Evolutionary conservation across 2,113 vertebrate species (phyloP).

Genomic region (Noctilio leporinus): DNA sequence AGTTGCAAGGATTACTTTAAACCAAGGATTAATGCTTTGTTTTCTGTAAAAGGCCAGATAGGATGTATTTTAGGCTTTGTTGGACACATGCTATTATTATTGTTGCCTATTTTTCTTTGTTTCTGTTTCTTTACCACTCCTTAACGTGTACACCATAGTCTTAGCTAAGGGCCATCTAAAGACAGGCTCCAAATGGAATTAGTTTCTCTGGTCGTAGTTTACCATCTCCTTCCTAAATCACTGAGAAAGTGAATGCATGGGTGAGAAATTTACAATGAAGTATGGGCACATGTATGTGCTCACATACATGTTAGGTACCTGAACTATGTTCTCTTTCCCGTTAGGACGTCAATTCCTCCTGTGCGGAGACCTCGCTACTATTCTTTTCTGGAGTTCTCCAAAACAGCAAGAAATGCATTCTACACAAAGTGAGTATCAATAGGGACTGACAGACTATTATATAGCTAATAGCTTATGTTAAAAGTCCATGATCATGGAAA

Average conservation of each 20-base stretch:
- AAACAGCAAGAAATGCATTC: slow-evolving; percentile 44
- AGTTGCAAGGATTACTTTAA: slow-evolving; percentile 17
- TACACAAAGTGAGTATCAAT: background rate
- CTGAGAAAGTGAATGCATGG: background rate
- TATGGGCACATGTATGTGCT: background rate
- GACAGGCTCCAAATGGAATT: background rate
- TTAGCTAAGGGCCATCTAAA: background rate
- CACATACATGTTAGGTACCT: background rate
- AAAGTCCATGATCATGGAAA: slow-evolving; percentile 20
- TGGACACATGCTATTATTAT: background rate
- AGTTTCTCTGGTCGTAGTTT: background rate
- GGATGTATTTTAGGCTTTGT: slow-evolving; percentile 39
- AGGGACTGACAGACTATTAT: background rate
- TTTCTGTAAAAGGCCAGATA: background rate
- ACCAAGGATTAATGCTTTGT: background rate
- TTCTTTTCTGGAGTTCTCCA: background rate
- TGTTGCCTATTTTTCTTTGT: background rate
- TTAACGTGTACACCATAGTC: background rate
- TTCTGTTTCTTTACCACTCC: background rate
- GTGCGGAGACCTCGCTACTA: background rate
- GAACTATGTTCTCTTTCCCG: background rate
- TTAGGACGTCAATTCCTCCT: slow-evolving; percentile 4
- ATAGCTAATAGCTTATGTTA: slow-evolving; percentile 8
- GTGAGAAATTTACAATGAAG: background rate
- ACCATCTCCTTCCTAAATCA: background rate